A percentile compares a stretch with the other conserved stretches of the same genome.
These are phyloP conservation scores for Liopterus haemorrhoidalis DNA, from an alignment of 2,888 invertebrate genomes.

Conservation along the genomic window DNA sequence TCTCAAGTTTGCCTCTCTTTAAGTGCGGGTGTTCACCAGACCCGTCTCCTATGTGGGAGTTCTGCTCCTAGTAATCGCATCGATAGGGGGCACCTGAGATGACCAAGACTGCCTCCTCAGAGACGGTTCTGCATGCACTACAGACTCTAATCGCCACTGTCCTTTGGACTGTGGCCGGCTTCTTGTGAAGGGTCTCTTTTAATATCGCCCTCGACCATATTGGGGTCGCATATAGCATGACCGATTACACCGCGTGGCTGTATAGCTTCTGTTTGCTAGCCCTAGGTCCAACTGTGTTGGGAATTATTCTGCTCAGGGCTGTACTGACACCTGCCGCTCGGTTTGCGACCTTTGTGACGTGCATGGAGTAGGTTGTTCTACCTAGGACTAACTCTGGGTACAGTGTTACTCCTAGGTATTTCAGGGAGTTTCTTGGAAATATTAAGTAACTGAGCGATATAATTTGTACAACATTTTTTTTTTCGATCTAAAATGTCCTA, in stretches of 20 bases:
- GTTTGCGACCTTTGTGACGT: slow-evolving; percentile 1
- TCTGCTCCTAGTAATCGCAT: neutral
- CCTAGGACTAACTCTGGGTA: no score
- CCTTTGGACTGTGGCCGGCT: slow-evolving; percentile 3
- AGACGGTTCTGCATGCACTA: slow-evolving; percentile 14
- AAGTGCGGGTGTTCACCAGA: neutral
- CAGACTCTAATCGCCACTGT: slow-evolving; percentile 6
- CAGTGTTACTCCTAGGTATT: slow-evolving; percentile 8
- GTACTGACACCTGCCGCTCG: neutral
- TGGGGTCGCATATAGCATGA: slow-evolving; percentile 5
- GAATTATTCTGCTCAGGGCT: neutral
- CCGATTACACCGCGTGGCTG: neutral
- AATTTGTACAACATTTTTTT: no score
- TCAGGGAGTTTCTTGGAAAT: no score
- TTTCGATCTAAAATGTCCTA: no score
- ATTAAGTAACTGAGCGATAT: no score
- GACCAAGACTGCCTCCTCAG: slow-evolving; percentile 4
- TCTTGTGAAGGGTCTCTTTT: neutral
- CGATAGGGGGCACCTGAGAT: slow-evolving; percentile 6
- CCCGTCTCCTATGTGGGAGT: neutral
- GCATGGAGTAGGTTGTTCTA: neutral
- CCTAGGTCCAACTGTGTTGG: slow-evolving; percentile 2
- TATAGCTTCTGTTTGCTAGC: neutral
- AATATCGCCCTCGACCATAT: slow-evolving; percentile 4
- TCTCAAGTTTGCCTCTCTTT: neutral